Conservation (phyloP, 2,888 invertebrate genomes). For the Drosophila recens region DNA sequence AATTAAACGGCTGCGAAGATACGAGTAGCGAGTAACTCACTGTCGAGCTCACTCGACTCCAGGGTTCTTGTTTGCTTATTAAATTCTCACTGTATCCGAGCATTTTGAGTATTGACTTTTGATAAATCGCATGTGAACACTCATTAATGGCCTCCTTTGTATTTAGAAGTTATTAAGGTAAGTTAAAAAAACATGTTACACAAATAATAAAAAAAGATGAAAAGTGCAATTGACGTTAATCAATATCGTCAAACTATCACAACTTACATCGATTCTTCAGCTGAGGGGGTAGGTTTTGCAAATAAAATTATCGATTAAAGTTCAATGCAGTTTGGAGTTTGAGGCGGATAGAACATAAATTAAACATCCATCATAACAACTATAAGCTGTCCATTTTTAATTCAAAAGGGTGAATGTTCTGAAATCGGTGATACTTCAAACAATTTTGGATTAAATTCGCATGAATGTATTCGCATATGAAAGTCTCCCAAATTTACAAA, state of each 20-base stretch:
- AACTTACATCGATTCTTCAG: constrained; percentile 2
- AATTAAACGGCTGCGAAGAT: background rate
- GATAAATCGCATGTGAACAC: background rate
- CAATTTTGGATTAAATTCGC: background rate
- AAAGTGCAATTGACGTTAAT: background rate
- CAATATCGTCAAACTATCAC: background rate
- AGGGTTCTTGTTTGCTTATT: background rate
- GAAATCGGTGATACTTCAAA: background rate
- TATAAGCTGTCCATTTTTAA: background rate
- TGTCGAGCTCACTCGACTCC: background rate
- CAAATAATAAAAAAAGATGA: too few relatives aligned
- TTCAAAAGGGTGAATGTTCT: background rate
- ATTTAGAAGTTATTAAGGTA: background rate
- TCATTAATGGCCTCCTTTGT: background rate
- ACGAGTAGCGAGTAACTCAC: background rate
- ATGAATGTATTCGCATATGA: background rate
- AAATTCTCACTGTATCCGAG: background rate
- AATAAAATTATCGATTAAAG: constrained; percentile 14
- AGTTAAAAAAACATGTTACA: too few relatives aligned
- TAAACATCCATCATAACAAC: constrained; percentile 3
- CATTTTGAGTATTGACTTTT: background rate
- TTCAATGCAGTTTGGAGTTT: constrained; percentile 4
- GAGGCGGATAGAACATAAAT: constrained; percentile 2
- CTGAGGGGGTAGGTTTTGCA: constrained; percentile 2
- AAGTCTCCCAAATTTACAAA: background rate